Evolutionary conservation across 2,888 invertebrate species (phyloP), one percentile per base, ranked within the genome.

Genomic region (Lissonota sp.): DNA sequence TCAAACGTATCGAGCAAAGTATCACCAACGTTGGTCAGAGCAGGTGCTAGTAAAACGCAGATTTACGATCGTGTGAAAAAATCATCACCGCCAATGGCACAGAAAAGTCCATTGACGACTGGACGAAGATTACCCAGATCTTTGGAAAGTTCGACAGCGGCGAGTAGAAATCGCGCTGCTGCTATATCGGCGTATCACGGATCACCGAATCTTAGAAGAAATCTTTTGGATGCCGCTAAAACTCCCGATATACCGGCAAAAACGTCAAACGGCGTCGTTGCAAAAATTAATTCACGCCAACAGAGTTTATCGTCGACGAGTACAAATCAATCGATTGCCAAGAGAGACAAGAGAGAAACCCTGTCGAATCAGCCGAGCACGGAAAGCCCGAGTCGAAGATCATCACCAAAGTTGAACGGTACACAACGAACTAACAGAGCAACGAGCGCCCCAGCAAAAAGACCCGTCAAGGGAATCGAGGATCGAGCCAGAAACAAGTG

Each of bases 191-290:
- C 92, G 16, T 92, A 91, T 63, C 89, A 90, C 5, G 92, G 91
- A 4, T 91, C 93, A 73, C 93, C 94, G 2, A 94, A 93, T 67
- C 88, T 94, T 53, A 91, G 94, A 16, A 91, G 93, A 75, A 94
- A 93, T 87, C 90, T 94, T 12, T 86, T 94, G 37, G 92, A 94
- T 62, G 94, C 94, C 5, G 94, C 94, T 1, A 93, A 93, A 80
- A 93, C 94, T 0, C 94, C 94, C 1, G 93, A 94, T 93, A 93
- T 91, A 92, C 94, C 86, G 37, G 85, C 80, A 37, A 89, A 86
- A 82, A 69, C 80, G 37, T 40, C 87, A 5, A 88, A 86, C 66
- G 87, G 82, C 12, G 82, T 83, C 4, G 69, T 86, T 6, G 60
- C 85, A 4, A 83, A 83, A 44, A 46, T 79, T 4, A 86, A 60